Evolutionary conservation across 2,797 vertebrate species (phyloP).

Genomic region (Myoxocephalus aenaeus): DNA sequence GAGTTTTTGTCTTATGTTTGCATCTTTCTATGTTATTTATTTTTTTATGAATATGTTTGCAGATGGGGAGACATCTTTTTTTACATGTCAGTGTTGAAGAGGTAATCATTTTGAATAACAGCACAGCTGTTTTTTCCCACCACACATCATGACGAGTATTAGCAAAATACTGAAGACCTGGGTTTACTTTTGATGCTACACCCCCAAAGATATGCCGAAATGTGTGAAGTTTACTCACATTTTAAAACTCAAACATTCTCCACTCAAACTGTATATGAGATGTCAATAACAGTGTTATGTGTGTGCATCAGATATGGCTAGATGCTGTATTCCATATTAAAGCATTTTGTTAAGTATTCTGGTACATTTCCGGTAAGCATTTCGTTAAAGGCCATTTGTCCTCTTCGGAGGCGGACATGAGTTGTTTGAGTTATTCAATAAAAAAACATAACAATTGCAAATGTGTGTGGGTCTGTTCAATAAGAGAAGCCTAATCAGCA

Average conservation of each 20-base stretch:
- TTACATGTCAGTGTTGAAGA: constrained; percentile 65
- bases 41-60: constrained; percentile 87
- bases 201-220: constrained; percentile 77
- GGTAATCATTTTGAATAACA: constrained; percentile 65
- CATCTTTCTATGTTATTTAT: constrained; percentile 91
- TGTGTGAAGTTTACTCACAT: constrained; percentile 70
- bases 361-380: constrained; percentile 76
- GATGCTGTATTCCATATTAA: constrained; percentile 77
- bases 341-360: constrained; percentile 80
- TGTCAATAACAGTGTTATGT: constrained; percentile 81
- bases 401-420: constrained; percentile 62
- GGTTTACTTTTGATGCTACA: constrained; percentile 71
- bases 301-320: constrained; percentile 74
- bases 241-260: constrained; percentile 59
- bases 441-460: constrained; percentile 61
- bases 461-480: constrained; percentile 40
- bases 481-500: neutral
- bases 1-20: constrained; percentile 63
- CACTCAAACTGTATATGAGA: constrained; percentile 79
- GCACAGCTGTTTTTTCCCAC: constrained; percentile 41
- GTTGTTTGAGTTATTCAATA: constrained; percentile 77
- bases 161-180: constrained; percentile 58
- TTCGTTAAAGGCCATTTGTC: constrained; percentile 73
- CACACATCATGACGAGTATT: constrained; percentile 54
- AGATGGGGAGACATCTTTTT: constrained; percentile 78